Evolutionary conservation across 2,113 vertebrate genomes (phyloP).

Genomic region (Hippocampus guttulatus): DNA sequence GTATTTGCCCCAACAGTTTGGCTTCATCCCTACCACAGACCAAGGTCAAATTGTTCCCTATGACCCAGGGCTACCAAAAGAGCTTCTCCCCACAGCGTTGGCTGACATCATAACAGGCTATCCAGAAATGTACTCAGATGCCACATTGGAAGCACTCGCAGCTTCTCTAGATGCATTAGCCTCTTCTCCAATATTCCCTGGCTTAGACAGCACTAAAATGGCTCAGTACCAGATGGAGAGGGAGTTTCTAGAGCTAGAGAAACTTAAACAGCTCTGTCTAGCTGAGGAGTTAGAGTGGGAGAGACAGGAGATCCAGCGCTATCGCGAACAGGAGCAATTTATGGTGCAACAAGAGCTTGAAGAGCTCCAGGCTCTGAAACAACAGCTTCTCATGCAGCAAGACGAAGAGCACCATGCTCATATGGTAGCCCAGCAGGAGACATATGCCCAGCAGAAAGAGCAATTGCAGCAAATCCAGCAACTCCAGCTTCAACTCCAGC

Average conservation of each 20-base stretch:
- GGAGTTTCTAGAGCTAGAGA: conserved; percentile 93
- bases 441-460: conserved; percentile 87
- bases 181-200: conserved; percentile 80
- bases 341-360: conserved; percentile 97
- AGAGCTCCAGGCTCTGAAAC: conserved; percentile 93
- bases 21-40: conserved; percentile 78
- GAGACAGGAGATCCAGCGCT: conserved; percentile 95
- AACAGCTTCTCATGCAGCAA: conserved; percentile 91
- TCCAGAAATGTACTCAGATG: conserved; percentile 84
- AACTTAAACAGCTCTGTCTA: conserved; percentile 93
- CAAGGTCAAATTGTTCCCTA: conserved; percentile 74
- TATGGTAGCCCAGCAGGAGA: conserved; percentile 93
- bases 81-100: conserved; percentile 76
- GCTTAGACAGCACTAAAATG: conserved; percentile 85
- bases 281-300: conserved; percentile 98
- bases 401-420: conserved; percentile 96
- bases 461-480: conserved; percentile 95
- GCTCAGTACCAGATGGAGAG: conserved; percentile 91
- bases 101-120: conserved; percentile 80
- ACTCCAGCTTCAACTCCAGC: conserved; percentile 91
- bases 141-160: conserved; percentile 82
- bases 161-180: conserved; percentile 72
- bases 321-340: conserved; percentile 92
- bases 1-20: conserved; percentile 77
- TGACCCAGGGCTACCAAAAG: conserved; percentile 76